Base-by-base conservation (phyloP, 92 coral and sea anemone genomes). In the Palythoa grandiflora region DNA sequence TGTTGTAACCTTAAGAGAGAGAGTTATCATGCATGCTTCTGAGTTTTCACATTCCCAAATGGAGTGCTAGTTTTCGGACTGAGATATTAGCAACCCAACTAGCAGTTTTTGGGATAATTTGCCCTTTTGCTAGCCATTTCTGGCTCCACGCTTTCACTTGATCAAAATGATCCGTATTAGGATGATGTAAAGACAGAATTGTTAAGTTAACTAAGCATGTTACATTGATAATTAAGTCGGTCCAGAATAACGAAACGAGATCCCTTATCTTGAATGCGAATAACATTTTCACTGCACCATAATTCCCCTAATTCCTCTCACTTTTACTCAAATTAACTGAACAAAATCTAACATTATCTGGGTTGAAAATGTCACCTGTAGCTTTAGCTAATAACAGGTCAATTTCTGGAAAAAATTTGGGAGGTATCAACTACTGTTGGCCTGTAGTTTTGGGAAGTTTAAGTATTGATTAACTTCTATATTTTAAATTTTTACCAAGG, bases 191-290 rank as follows among this genome's bases (percentile, higher is more conserved):
- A 6, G 61, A 20, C 8, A 17, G 74, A 78, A 57, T 90, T 87
- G 55, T 87, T 79, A 9, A 90, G 83, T 40, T 87, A 88, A 21
- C 70, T 57, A 44, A 77, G 74, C 84, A 87, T 72, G 52, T 90
- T 87, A 3, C 38, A 21, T 35, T 77, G 53, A 50, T 90, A 83
- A 15, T 89, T 78, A 9, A 2, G 38, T 19, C 36, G 37, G 77
- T 83, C 73, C 4, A 83, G 40, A 17, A 75, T 3, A 39, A 73
- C 83, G 13, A 88, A 88, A 47, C 91, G 51, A 6, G 88, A 81
- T 20, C 88, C 84, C 68, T 88, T 88, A 13, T 80, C 91, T 28
- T 89, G 92, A 17, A 84, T 89, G 36, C 92, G 63, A 83, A 89
- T 83, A 38, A 72, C 77, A 3, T 15, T 79, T 10, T 84, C 73